Evolutionary conservation across 2,888 invertebrate genomes (phyloP), one percentile per base, ranked within the genome.

Genomic region (Agriopis marginaria): DNA sequence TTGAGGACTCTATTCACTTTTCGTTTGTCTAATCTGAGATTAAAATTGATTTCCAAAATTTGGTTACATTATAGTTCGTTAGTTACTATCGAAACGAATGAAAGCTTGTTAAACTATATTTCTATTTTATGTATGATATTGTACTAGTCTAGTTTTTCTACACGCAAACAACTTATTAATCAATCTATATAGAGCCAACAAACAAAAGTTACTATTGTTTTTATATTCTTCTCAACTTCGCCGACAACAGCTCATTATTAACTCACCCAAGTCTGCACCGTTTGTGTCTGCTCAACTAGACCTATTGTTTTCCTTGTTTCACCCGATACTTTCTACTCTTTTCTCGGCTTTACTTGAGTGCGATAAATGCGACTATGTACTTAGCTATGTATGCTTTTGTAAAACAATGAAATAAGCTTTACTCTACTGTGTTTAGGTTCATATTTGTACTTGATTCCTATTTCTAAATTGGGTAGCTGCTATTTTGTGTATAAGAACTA

Each of bases 241-340:
- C 42, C 58, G 64, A 50, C 58, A 56, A 49, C 42, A 51, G 58
- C 42, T 51, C 58, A 50, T 65, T 64, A 64, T 64, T 58, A 58
- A 23, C 64, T 64, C 42, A 56, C 56, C 42, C 64, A 42, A 49
- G 56, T 58, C 64, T 58, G 50, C 42, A 8, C 56, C 42, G 56
- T 47, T 47, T 44, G 49, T 61, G 63, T 53, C 61, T 45, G 17
- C 40, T 39, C 63, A 49, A 63, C 63, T 56, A 40, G 17, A 32
- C 7, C 40, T 58, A 64, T 58, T 64, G 64, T 55, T 39, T 47
- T 32, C 47, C 8, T 49, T 49, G 49, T 49, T 49, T 49, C 7
- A 58, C 7, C 0, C 51, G 44, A 63, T 51, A 58, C 45, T 65
- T 64, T 65, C 23, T 23, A 65, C 42, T 50, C 4, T 60, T 47